Evolutionary conservation across 2,797 vertebrate species (phyloP), one percentile per base, ranked within the genome.

Genomic region (Lepidocolaptes lacrymiger): DNA sequence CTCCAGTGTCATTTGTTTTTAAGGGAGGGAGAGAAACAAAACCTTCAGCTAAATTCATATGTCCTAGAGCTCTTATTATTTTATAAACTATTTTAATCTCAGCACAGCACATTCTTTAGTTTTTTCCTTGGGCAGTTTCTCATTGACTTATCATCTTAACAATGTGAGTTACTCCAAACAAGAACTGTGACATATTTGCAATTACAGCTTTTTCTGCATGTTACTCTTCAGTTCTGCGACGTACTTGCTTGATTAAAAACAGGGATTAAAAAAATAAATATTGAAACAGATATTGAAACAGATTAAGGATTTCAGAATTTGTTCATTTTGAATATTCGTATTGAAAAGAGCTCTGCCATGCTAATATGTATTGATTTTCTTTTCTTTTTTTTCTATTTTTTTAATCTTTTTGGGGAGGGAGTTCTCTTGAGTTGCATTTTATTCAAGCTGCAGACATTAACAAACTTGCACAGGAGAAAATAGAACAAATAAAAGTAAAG

Each of bases 251-350:
- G 30, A 87, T 73, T 77, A 61, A 96, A 95, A 93, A 12, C 7
- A 61, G 15, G 17, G 75, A 73, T 72, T 72, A 75, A 30, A 76
- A 92, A 77, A 89, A 62, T 43, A 91, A 92, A 81, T 84, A 64
- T 49, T 69, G 18, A 46, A 44, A 44, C 44, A 44, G 43, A 44
- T 44, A 44, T 44, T 44, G 43, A 88, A 95, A 52, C 19, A 81
- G 59, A 85, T 64, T 73, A 93, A 82, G 55, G 51, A 59, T 41
- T 79, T 87, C 28, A 67, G 48, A 86, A 74, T 54, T 67, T 74
- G 12, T 63, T 85, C 4, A 43, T 83, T 48, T 73, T 71, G 78
- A 90, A 85, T 92, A 84, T 59, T 95, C 23, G 63, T 84, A 59
- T 30, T 76, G 51, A 82, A 37, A 59, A 76, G 39, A 71, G 14